Evolutionary conservation across 2,797 vertebrate species (phyloP).

Genomic region (Propithecus perrieri): DNA sequence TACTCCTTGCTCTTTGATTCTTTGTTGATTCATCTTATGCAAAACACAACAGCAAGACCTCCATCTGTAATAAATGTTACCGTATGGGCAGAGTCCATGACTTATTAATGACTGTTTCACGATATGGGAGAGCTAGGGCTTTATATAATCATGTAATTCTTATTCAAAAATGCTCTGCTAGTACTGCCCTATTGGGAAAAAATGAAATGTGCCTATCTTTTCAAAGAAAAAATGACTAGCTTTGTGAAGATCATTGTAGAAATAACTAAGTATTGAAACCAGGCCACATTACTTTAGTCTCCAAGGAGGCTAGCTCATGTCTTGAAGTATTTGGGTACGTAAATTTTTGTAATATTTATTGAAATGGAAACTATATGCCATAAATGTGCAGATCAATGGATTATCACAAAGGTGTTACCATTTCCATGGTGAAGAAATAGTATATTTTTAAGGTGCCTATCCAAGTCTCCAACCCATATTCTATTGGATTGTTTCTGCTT

Average conservation of each 20-base stretch:
- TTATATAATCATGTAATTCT: constrained; percentile 60
- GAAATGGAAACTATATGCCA: constrained; percentile 6
- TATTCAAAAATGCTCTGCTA: constrained; percentile 51
- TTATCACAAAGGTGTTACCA: background rate
- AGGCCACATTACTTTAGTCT: constrained; percentile 6
- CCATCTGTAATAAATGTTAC: constrained; percentile 48
- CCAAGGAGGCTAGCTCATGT: constrained; percentile 5
- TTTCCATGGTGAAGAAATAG: background rate
- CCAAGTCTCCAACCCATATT: background rate
- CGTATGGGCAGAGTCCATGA: constrained; percentile 8
- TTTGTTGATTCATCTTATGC: constrained; percentile 70
- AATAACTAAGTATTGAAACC: constrained; percentile 41
- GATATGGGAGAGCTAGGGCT: background rate
- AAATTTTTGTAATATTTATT: background rate
- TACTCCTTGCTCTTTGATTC: constrained; percentile 51
- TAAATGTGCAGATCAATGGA: background rate
- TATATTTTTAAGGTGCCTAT: background rate
- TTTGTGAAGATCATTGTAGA: constrained; percentile 3
- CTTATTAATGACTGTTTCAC: constrained; percentile 62
- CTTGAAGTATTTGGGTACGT: background rate
- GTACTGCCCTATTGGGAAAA: background rate
- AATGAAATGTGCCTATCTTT: constrained; percentile 53
- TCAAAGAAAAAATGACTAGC: constrained; percentile 46
- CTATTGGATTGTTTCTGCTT: background rate
- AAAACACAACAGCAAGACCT: constrained; percentile 27